Evolutionary conservation across 2,113 vertebrate genomes (phyloP), one percentile per base, ranked within the genome.

Genomic region (Chamaetylas fuelleborni): DNA sequence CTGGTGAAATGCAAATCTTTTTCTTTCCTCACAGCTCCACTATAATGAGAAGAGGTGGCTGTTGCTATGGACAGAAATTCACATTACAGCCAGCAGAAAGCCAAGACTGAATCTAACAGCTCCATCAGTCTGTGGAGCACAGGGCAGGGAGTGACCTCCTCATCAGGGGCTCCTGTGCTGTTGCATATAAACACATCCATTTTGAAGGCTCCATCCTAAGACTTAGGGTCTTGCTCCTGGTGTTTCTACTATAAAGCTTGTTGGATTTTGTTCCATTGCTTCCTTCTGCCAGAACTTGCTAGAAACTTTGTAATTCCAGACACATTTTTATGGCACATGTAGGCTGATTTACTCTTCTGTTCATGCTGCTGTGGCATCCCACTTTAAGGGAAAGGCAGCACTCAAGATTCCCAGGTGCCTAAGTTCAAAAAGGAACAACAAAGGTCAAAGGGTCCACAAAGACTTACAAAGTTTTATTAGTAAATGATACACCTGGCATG

Each of bases 361-460:
- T 71, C 16, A 23, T 54, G 38, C 33, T 77, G 62, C 22, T 60
- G 45, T 38, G 72, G 36, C 8, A 6, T 51, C 43, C 31, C 43
- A 51, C 45, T 16, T 23, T 26, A 51, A 43, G 22, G 26, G 33
- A 36, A 53, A 53, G 45, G 38, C 36, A 61, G 45, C 36, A 43
- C 36, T 61, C 36, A 51, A 31, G 56, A 29, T 36, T 67, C 11
- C 8, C 42, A 60, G 20, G 51, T 60, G 53, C 33, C 16, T 51
- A 22, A 22, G 13, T 22, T 67, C 0, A 0, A 43, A 77, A 77
- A 67, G 25, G 45, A 66, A 4, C 31, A 60, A 42, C 14, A 24
- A 29, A 60, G 19, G 54, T 34, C 54, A 82, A 36, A 60, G 5
- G 19, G 29, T 42, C 31, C 45, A 61, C 43, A 82, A 71, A 51